Base-by-base conservation (phyloP, 2,888 invertebrate genomes). In the Cerastis leucographa region DNA sequence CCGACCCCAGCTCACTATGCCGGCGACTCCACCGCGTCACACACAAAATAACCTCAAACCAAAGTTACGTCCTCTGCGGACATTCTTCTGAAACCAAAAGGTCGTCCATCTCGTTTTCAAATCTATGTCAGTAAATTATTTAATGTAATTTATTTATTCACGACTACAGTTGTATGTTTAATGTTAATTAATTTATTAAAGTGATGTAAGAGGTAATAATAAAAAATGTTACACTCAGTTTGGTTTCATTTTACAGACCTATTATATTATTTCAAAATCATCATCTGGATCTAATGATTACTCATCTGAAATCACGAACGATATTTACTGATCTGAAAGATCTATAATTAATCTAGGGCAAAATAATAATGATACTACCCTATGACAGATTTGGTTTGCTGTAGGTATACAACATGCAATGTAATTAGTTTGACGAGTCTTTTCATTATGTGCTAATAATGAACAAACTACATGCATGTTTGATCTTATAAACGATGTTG, bases 51-150 rank as follows among this genome's bases (percentile, higher is more conserved):
- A 94, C 92, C 95, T 95, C 93, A 96, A 94, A 94, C 96, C 96
- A 96, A 96, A 96, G 96, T 94, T 94, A 90, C 90, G 93, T 94
- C 94, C 87, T 81, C 85, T 81, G 89, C 90, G 95, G 94, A 92
- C 92, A 92, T 85, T 89, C 90, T 90, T 92, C 91, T 91, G 88
- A 92, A 92, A 93, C 92, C 91, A 91, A 92, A 88, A 88, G 91
- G 90, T 94, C 91, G 92, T 93, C 92, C 91, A 91, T 90, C 92
- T 93, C 92, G 91, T 92, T 94, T 91, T 94, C 89, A 92, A 93
- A 93, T 95, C 95, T 96, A 95, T 93, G 96, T 96, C 96, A 96
- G 92, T 96, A 95, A 96, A 95, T 96, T 95, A 96, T 95, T 95
- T 93, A 95, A 94, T 94, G 92, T 96, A 95, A 96, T 95, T 96